Evolutionary conservation across 2,113 vertebrate genomes (phyloP).

Genomic region (Emydura subglobosa): DNA sequence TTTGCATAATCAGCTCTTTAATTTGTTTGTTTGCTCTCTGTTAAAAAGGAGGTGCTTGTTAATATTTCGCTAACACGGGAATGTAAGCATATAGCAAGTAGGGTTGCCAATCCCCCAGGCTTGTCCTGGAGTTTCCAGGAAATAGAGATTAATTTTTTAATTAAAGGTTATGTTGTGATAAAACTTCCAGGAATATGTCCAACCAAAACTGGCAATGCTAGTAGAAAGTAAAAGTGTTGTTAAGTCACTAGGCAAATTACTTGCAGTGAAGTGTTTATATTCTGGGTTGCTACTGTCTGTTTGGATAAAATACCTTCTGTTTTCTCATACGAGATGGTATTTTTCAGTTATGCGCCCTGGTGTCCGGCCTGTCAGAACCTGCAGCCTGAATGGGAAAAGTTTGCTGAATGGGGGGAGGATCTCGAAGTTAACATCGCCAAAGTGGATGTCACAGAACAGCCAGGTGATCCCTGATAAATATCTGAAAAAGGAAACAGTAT

Average conservation of each 20-base stretch:
- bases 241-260: neutral
- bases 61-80: neutral
- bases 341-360: conserved; percentile 93
- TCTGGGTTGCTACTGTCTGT: no score
- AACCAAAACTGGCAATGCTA: no score
- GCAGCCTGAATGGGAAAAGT: conserved; percentile 93
- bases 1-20: neutral
- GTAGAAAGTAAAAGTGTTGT: neutral
- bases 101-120: no score
- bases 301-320: no score
- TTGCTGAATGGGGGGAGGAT: conserved; percentile 96
- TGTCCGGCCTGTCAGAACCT: conserved; percentile 96
- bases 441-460: conserved; percentile 96
- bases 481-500: neutral
- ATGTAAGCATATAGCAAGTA: neutral
- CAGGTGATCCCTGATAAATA: conserved; percentile 82
- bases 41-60: neutral
- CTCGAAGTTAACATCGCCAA: conserved; percentile 93
- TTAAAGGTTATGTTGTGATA: no score
- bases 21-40: neutral
- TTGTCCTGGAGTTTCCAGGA: no score
- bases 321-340: neutral
- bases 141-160: no score
- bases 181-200: no score
- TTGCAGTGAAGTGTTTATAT: neutral